Conservation (phyloP, 2,113 vertebrate species). For the Himantopus leucocephalus region DNA sequence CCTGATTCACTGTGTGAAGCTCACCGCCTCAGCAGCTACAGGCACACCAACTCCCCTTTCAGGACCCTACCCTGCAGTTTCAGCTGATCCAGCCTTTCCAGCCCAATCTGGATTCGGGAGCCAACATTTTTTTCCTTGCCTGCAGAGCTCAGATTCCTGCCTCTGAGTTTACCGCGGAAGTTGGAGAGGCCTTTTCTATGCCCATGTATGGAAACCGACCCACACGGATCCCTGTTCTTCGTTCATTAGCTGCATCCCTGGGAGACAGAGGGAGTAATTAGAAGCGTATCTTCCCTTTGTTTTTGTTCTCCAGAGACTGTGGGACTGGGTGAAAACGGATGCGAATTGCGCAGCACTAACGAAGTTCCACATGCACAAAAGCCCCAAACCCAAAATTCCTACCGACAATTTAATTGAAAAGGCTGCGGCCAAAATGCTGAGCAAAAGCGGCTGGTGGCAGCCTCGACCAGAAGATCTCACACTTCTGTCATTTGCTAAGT, state of each 20-base stretch:
- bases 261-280: conserved; percentile 70
- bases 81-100: conserved; percentile 62
- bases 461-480: not conserved
- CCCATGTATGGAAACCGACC: conserved; percentile 66
- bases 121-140: conserved; percentile 58
- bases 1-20: not conserved
- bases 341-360: not conserved
- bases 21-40: not conserved
- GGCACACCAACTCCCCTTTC: conserved; percentile 13
- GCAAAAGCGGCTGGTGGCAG: not conserved
- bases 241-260: conserved; percentile 66
- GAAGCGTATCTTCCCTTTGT: conserved; percentile 41
- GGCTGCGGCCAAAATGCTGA: not conserved
- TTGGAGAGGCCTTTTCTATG: conserved; percentile 66
- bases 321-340: conserved; percentile 20
- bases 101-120: conserved; percentile 62
- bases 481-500: not conserved
- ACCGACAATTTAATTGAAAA: not conserved
- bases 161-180: conserved; percentile 61
- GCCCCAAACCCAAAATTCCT: conserved; percentile 13
- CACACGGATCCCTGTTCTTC: conserved; percentile 67
- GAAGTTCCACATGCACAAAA: conserved; percentile 37
- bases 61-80: conserved; percentile 63
- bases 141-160: conserved; percentile 64
- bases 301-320: conserved; percentile 53